Evolutionary conservation across 2,797 vertebrate species (phyloP), one percentile per base, ranked within the genome.

Genomic region (Sternotherus odoratus): DNA sequence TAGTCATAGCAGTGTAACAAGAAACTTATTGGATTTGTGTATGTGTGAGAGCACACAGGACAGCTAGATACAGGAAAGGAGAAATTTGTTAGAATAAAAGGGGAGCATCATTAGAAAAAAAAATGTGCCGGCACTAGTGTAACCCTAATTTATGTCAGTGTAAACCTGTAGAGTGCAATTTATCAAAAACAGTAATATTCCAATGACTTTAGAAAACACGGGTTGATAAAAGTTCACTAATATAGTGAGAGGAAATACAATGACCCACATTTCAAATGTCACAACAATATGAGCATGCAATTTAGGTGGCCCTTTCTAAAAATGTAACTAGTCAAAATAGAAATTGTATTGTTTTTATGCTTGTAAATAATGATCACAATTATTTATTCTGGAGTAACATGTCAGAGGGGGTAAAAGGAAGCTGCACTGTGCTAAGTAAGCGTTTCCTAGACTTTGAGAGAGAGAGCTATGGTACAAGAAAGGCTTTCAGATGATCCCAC

Each of bases 1-100:
- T 87, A 91, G 94, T 94, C 49, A 82, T 46, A 89, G 63, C 28
- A 57, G 84, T 50, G 80, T 88, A 93, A 93, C 39, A 93, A 77
- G 49, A 93, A 53, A 2, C 51, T 95, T 77, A 87, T 30, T 93
- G 90, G 50, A 49, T 66, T 81, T 88, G 46, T 43, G 60, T 83
- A 56, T 78, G 82, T 39, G 39, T 75, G n/a, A 15, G 53, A 39
- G 23, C 50, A 48, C 49, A 77, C 0, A 0, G 21, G 77, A 79
- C 23, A 77, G 43, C 12, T 56, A 92, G 82, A 10, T 21, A 12
- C 26, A 91, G 6, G 66, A n/a, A 75, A 60, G 57, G 13, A 5
- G 28, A 60, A 33, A 60, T 9, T 66, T 66, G 77, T 0, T 0
- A 63, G 53, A 91, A 46, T 21, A 87, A 84, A 83, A 77, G 33